These are phyloP conservation scores for Neoarius graeffei DNA, from an alignment of 2,113 vertebrate genomes.

Conservation along the genomic window DNA sequence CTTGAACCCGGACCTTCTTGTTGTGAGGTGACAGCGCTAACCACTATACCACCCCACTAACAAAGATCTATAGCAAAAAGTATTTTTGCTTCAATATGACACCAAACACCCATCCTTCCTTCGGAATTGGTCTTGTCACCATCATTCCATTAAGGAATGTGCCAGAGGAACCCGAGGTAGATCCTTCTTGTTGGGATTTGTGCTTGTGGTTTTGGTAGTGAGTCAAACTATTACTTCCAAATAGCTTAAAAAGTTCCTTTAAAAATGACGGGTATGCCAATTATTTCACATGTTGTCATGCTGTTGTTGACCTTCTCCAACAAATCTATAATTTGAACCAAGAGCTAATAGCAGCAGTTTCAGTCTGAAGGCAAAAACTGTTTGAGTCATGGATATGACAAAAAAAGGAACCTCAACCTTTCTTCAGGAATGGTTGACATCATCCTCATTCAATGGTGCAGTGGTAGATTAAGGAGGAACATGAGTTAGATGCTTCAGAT, in stretches of 20 bases:
- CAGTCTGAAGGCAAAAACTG: not conserved
- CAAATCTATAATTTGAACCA: too few species aligned
- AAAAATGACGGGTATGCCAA: not conserved
- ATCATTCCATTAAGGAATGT: not conserved
- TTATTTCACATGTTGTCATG: not conserved
- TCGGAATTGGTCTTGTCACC: not conserved
- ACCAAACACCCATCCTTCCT: not conserved
- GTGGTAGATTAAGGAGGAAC: not conserved
- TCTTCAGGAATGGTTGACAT: not conserved
- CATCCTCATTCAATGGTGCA: not conserved
- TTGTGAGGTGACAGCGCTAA: not conserved
- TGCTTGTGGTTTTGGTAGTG: not conserved
- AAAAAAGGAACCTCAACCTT: not conserved
- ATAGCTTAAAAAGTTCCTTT: not conserved
- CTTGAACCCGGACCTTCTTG: not conserved
- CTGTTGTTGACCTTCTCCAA: not conserved
- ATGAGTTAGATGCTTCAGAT: not conserved
- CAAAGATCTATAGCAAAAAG: not conserved
- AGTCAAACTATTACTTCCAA: not conserved
- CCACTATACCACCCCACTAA: not conserved
- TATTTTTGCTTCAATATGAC: not conserved
- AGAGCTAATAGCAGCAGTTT: not conserved
- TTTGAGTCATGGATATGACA: not conserved
- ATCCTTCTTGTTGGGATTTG: conserved; percentile 2
- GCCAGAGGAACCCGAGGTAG: not conserved